Conservation (phyloP, 2,797 vertebrate genomes). For the Syncerus caffer region DNA sequence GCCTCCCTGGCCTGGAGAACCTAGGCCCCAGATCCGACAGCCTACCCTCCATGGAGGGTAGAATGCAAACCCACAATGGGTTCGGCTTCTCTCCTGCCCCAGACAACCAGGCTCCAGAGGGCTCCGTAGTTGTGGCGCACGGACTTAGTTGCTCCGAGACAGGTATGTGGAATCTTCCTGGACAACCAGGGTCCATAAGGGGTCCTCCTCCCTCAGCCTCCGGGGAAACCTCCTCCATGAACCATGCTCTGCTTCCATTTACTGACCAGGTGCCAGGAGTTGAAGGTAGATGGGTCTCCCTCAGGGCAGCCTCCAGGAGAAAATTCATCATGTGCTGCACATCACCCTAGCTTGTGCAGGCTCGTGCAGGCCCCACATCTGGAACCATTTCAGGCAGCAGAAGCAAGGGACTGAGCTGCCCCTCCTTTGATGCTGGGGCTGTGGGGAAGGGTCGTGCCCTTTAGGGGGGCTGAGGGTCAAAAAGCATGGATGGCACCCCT, state of each 20-base stretch:
- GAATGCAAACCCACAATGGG: neutral
- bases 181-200: neutral
- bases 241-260: neutral
- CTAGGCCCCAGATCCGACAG: neutral
- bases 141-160: neutral
- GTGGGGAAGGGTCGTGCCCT: constrained; percentile 59
- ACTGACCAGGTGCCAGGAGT: neutral
- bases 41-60: neutral
- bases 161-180: neutral
- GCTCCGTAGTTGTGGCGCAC: neutral
- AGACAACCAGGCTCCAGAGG: neutral
- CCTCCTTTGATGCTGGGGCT: constrained; percentile 65
- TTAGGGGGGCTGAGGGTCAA: constrained; percentile 22
- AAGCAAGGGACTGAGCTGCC: constrained; percentile 13
- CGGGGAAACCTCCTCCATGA: neutral
- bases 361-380: constrained; percentile 60
- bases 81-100: neutral
- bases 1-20: neutral
- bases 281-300: neutral
- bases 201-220: neutral
- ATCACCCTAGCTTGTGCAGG: neutral
- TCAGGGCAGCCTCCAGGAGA: neutral
- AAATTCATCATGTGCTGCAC: neutral
- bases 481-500: constrained; percentile 30
- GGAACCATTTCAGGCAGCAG: constrained; percentile 66